phyloP scores from a whole-genome alignment of 1,140 invertebrate genomes.

The Caenorhabditis elegans region DNA sequence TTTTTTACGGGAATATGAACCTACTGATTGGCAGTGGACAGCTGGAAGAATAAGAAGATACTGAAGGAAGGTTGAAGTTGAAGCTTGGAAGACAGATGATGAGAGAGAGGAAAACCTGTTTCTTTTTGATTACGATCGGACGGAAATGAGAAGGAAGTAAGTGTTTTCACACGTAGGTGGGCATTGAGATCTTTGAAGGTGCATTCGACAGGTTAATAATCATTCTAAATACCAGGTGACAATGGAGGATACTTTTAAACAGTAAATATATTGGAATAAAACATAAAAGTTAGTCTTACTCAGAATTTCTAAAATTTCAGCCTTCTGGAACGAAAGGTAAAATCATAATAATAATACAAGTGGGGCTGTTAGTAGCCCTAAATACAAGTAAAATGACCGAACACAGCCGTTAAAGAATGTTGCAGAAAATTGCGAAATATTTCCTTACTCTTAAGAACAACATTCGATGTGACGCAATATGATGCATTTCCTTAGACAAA shows the following conservation, averaged over 20 bases:
- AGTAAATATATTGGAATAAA: too few relatives aligned
- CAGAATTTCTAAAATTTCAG: too few relatives aligned
- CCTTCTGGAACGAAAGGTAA: too few relatives aligned
- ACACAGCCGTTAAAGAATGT: not conserved
- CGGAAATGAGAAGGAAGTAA: not conserved
- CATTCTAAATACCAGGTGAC: too few relatives aligned
- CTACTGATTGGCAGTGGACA: not conserved
- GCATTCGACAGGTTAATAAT: too few relatives aligned
- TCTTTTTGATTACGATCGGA: not conserved
- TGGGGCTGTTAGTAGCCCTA: too few relatives aligned
- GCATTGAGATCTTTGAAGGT: not conserved
- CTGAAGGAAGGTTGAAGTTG: not conserved
- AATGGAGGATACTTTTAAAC: too few relatives aligned
- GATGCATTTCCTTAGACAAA: not conserved
- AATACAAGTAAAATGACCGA: too few relatives aligned
- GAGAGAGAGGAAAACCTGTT: not conserved
- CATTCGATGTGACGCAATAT: not conserved
- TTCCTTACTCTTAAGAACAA: not conserved
- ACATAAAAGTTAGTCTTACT: too few relatives aligned
- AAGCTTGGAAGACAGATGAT: not conserved
- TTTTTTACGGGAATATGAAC: not conserved
- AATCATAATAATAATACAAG: too few relatives aligned
- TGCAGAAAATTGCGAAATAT: conserved; percentile 3
- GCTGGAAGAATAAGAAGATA: not conserved
- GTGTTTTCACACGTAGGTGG: conserved; percentile 12